A percentile compares a stretch with the other conserved stretches of the same genome.
Evolutionary conservation across 1,140 invertebrate genomes (phyloP).

Genomic region (Episyrphus balteatus): DNA sequence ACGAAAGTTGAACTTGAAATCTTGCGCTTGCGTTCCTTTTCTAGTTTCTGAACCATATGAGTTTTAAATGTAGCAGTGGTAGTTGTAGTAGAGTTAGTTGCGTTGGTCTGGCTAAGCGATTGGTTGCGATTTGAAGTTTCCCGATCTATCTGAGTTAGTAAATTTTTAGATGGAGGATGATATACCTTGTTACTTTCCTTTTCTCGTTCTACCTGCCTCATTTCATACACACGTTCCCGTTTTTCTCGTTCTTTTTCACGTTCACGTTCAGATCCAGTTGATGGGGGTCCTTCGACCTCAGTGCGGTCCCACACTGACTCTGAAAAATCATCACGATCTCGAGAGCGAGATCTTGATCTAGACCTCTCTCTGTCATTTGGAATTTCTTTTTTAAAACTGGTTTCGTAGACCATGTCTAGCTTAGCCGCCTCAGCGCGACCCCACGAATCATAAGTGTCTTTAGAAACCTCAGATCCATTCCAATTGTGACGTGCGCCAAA

Average conservation of each 20-base stretch:
- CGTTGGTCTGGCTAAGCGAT: background rate
- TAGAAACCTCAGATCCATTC: slow-evolving; percentile 11
- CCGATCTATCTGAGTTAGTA: slow-evolving; percentile 19
- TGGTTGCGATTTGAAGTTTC: background rate
- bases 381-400: slow-evolving; percentile 19
- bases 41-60: slow-evolving; percentile 48
- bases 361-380: slow-evolving; percentile 19
- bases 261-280: slow-evolving; percentile 33
- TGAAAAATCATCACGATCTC: slow-evolving; percentile 35
- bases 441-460: slow-evolving; percentile 19
- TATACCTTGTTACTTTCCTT: slow-evolving; percentile 36
- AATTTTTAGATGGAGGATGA: slow-evolving; percentile 29
- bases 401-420: slow-evolving; percentile 13
- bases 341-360: slow-evolving; percentile 26
- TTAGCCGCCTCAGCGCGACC: slow-evolving; percentile 16
- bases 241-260: slow-evolving; percentile 33
- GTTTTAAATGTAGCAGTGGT: slow-evolving; percentile 50
- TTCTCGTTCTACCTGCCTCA: slow-evolving; percentile 33
- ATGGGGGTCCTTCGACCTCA: slow-evolving; percentile 34
- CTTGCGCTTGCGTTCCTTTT: slow-evolving; percentile 57
- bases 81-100: background rate
- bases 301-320: slow-evolving; percentile 35
- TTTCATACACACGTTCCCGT: slow-evolving; percentile 33
- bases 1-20: slow-evolving; percentile 63
- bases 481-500: slow-evolving; percentile 50